Percentiles rank a stretch among this genome's conserved stretches.
These are phyloP conservation scores for Andrena dorsata DNA, from an alignment of 2,888 invertebrate species.

Conservation along the genomic window DNA sequence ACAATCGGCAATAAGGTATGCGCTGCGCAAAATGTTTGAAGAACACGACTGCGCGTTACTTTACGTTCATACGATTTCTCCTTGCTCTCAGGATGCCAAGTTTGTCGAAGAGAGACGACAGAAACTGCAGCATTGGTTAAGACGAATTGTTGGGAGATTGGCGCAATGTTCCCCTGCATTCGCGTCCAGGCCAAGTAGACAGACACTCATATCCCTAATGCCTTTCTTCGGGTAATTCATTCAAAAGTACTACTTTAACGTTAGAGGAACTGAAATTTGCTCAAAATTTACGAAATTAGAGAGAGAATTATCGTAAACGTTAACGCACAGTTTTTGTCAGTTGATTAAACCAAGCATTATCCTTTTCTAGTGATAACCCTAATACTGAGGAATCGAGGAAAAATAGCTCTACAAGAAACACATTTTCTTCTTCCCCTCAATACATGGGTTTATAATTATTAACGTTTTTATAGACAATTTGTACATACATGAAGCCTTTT, in stretches of 20 bases:
- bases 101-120: slow-evolving; percentile 95
- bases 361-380: slow-evolving; percentile 79
- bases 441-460: slow-evolving; percentile 83
- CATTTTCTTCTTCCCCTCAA: slow-evolving; percentile 82
- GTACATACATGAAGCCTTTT: slow-evolving; percentile 72
- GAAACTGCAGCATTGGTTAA: slow-evolving; percentile 94
- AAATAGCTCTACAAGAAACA: slow-evolving; percentile 79
- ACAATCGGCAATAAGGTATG: slow-evolving; percentile 95
- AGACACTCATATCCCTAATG: slow-evolving; percentile 91
- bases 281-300: not conserved
- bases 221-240: slow-evolving; percentile 93
- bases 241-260: slow-evolving; percentile 36
- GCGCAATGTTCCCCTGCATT: slow-evolving; percentile 90
- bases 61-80: slow-evolving; percentile 9
- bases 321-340: not conserved
- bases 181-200: slow-evolving; percentile 90
- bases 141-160: slow-evolving; percentile 91
- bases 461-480: slow-evolving; percentile 73
- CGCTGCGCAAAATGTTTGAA: not conserved
- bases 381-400: slow-evolving; percentile 79
- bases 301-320: not conserved
- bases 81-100: slow-evolving; percentile 88
- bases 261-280: not conserved
- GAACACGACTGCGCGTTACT: not conserved
- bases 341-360: slow-evolving; percentile 19